These are phyloP conservation scores for Yponomeuta plumbellus DNA, from an alignment of 2,888 invertebrate species.

Conservation along the genomic window DNA sequence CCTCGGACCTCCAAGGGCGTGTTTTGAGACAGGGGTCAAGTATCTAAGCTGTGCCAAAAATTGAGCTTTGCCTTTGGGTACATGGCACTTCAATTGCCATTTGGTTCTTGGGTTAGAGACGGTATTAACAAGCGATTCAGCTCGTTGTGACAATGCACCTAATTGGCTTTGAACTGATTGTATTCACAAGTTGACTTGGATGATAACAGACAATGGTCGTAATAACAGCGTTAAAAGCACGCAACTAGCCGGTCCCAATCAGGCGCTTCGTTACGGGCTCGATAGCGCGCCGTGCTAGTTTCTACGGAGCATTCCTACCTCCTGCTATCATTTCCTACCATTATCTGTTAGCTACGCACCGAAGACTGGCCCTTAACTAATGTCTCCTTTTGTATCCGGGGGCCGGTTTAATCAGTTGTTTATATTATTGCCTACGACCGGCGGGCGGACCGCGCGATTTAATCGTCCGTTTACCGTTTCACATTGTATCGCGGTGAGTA, in stretches of 20 bases:
- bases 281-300: constrained; percentile 49
- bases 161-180: not conserved
- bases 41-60: no score
- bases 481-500: constrained; percentile 55
- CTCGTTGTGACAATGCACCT: not conserved
- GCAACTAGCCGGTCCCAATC: constrained; percentile 28
- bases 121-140: not conserved
- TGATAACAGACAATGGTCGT: constrained; percentile 38
- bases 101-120: not conserved
- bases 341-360: constrained; percentile 59
- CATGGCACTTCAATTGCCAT: not conserved
- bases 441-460: constrained; percentile 59
- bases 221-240: constrained; percentile 14
- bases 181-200: constrained; percentile 19
- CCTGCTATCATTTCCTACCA: constrained; percentile 62
- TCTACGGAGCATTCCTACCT: constrained; percentile 34
- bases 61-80: not conserved
- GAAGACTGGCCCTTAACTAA: constrained; percentile 59
- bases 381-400: constrained; percentile 71
- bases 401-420: constrained; percentile 70
- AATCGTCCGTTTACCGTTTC: constrained; percentile 68
- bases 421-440: constrained; percentile 67
- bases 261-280: constrained; percentile 38
- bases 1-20: not conserved
- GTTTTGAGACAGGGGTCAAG: not conserved